Evolutionary conservation across 2,888 invertebrate genomes (phyloP).

Genomic region (Lasius fuliginosus): DNA sequence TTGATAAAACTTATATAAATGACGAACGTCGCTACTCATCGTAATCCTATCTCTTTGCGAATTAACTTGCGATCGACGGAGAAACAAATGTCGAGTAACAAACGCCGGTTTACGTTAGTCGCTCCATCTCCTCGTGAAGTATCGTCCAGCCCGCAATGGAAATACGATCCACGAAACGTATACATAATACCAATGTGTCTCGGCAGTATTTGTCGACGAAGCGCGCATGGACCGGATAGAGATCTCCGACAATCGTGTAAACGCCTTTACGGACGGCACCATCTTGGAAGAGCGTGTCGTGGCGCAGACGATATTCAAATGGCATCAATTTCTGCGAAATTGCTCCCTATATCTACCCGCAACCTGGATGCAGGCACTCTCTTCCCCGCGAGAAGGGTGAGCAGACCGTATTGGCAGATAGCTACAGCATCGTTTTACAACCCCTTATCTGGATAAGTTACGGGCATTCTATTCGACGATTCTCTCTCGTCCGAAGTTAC

Average conservation of each 20-base stretch:
- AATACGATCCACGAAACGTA: slow-evolving; percentile 51
- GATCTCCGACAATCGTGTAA: slow-evolving; percentile 77
- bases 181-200: slow-evolving; percentile 45
- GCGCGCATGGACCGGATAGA: slow-evolving; percentile 69
- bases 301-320: slow-evolving; percentile 83
- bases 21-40: not conserved
- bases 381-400: slow-evolving; percentile 58
- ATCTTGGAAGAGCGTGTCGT: slow-evolving; percentile 76
- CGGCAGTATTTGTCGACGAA: slow-evolving; percentile 43
- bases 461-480: slow-evolving; percentile 78
- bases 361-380: slow-evolving; percentile 70
- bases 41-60: not conserved
- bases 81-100: slow-evolving; percentile 46
- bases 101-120: slow-evolving; percentile 39
- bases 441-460: slow-evolving; percentile 85
- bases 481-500: slow-evolving; percentile 71
- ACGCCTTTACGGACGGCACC: slow-evolving; percentile 72
- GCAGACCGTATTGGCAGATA: slow-evolving; percentile 84
- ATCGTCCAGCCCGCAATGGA: slow-evolving; percentile 33
- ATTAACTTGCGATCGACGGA: slow-evolving; percentile 29
- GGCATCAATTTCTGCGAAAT: slow-evolving; percentile 84
- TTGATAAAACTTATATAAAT: not conserved
- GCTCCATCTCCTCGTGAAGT: slow-evolving; percentile 42
- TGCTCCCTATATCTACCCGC: slow-evolving; percentile 79
- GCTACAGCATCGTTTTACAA: slow-evolving; percentile 84